Conservation (phyloP, 2,888 invertebrate genomes). For the Agrilus mali region DNA sequence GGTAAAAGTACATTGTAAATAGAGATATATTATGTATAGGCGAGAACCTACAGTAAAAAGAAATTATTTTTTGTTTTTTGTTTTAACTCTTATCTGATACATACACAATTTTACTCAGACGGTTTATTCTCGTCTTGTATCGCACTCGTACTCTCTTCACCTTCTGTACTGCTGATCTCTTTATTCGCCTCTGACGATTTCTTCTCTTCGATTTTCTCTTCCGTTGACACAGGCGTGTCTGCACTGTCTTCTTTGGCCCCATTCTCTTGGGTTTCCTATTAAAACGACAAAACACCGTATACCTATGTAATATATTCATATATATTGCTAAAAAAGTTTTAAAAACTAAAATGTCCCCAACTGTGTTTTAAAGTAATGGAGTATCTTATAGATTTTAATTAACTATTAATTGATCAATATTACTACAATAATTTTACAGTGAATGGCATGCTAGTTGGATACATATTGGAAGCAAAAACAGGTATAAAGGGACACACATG, state of each 20-base stretch:
- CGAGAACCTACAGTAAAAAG: conserved; percentile 18
- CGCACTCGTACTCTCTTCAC: conserved; percentile 20
- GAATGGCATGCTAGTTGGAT: too few species aligned
- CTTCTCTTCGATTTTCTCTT: conserved; percentile 24
- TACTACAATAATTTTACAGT: too few species aligned
- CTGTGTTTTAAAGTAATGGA: too few species aligned
- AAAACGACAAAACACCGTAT: background rate
- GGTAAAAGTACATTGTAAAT: conserved; percentile 19
- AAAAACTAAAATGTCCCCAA: too few species aligned
- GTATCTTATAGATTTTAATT: too few species aligned
- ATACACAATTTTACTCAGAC: conserved; percentile 24
- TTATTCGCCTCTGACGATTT: conserved; percentile 20
- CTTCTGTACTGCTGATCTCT: conserved; percentile 21
- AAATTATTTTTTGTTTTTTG: conserved; percentile 6
- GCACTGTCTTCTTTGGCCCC: conserved; percentile 30
- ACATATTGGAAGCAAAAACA: too few species aligned
- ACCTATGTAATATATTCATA: background rate
- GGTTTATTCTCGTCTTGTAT: conserved; percentile 25
- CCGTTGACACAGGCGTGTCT: conserved; percentile 17
- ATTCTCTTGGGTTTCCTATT: conserved; percentile 27
- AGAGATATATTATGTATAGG: conserved; percentile 9
- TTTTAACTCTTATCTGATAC: conserved; percentile 8
- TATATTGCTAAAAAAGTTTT: too few species aligned
- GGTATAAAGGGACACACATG: too few species aligned
- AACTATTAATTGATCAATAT: too few species aligned